Base-by-base conservation (phyloP, 2,888 invertebrate species). In the Lottia gigantea region DNA sequence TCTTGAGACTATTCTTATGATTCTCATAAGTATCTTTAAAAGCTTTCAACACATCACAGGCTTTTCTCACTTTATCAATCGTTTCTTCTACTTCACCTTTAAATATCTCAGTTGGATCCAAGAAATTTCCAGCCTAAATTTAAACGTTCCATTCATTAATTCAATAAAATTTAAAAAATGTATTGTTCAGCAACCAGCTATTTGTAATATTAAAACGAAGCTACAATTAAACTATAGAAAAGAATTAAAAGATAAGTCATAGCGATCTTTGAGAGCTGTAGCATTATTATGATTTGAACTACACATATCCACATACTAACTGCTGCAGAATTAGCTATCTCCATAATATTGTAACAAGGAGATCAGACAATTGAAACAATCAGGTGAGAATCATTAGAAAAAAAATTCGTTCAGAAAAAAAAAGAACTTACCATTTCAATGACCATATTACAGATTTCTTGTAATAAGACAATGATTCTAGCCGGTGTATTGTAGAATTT, bases 41-140 rank as follows among this genome's bases (percentile, higher is more conserved):
- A 26, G 79, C 76, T 45, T 82, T 77, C 40, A 89, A 77, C 12
- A 86, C 83, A 68, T 82, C 77, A 68, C 82, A 73, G 19, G 88
- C 82, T 69, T 82, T 82, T 25, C 81, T 89, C 15, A 97, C 93
- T 74, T 95, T 92, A 87, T 93, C 94, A 87, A 95, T 93, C 0
- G 95, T 95, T 90, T 97, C 97, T 85, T 96, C 96, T 62, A 96
- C 94, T 82, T 97, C 97, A 79, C 95, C 95, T 87, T 97, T 97
- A 86, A 98, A 97, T 73, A 97, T 92, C 0, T 97, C 95, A 3
- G 94, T 92, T 0, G 97, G 95, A 85, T 97, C 97, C 79, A 97
- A 91, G 88, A 94, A 97, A 82, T 93, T 92, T 84, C 94, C 93
- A 0, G 95, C 95, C 94, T 95, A 83, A 71, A 75, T 68, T 74